A percentile compares a stretch with the other conserved stretches of the same genome.
Conservation (phyloP, 2,888 invertebrate genomes). For the Diaperis boleti region DNA sequence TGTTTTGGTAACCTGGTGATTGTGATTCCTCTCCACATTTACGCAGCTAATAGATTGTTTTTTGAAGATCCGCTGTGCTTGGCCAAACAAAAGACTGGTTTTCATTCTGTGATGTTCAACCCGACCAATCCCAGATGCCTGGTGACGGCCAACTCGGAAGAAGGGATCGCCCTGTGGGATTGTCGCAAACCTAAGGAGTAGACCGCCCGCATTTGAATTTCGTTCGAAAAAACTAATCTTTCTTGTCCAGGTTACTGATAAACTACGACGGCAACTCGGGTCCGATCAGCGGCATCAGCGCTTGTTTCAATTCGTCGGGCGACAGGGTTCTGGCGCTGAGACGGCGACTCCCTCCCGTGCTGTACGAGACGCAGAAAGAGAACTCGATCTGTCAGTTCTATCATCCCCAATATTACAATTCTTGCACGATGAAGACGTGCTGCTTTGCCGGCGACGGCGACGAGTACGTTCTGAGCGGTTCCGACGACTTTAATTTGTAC, state of each 20-base stretch:
- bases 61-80: slow-evolving; percentile 68
- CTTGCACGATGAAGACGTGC: slow-evolving; percentile 97
- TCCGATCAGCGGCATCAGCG: slow-evolving; percentile 87
- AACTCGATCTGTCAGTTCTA: slow-evolving; percentile 88
- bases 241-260: slow-evolving; percentile 72
- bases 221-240: slow-evolving; percentile 41
- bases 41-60: not conserved
- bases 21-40: no score
- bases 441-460: slow-evolving; percentile 92
- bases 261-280: slow-evolving; percentile 71
- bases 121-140: slow-evolving; percentile 84
- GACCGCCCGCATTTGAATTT: slow-evolving; percentile 60
- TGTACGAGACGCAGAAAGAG: slow-evolving; percentile 79
- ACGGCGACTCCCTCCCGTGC: slow-evolving; percentile 87
- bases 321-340: slow-evolving; percentile 84
- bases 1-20: no score
- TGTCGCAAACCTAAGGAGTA: slow-evolving; percentile 85
- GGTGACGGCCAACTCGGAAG: slow-evolving; percentile 90
- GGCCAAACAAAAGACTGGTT: slow-evolving; percentile 80
- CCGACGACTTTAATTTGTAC: slow-evolving; percentile 95
- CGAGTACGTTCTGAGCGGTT: slow-evolving; percentile 91
- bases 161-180: slow-evolving; percentile 93
- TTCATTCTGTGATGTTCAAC: slow-evolving; percentile 96
- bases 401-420: slow-evolving; percentile 93
- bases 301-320: slow-evolving; percentile 87